Evolutionary conservation across 1,140 invertebrate genomes (phyloP), one percentile per base, ranked within the genome.

Genomic region (Conus ventricosus): DNA sequence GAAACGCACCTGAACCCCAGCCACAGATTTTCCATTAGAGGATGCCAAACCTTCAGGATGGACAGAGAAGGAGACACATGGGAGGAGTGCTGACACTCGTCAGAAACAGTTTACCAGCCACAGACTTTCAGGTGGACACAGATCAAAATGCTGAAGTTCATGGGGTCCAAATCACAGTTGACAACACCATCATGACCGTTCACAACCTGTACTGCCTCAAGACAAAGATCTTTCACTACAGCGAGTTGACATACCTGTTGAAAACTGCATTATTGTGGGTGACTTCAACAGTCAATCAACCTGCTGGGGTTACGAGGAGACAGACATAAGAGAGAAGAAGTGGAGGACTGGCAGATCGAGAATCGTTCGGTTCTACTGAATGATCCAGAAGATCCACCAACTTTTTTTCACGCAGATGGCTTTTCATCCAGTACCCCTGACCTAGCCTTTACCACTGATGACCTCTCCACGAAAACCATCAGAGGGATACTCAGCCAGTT

Each of bases 211-310:
- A 88, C 78, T 63, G 78, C 80, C 87, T 20, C 23, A 7, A 5
- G 81, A 88, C 78, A 88, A 84, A 53, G 54, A 63, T 8, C 55
- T 88, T 4, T 60, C 78, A 4, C 39, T 39, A 39, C 3, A 39
- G 39, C 39, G 39, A 39, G 39, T 39, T 39, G 39, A 84, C 6
- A 25, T 82, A 17, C 67, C 11, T 17, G 20, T 20, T 5, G 63
- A 51, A 8, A 71, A 85, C 23, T 89, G 54, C n/a, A 7, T 89
- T 5, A 82, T 87, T 13, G 54, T 87, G 25, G 88, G 78, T 27
- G 88, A 89, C 78, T 71, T 89, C 84, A 89, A 86, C 88, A 89
- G 60, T 63, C 60, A 63, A 8, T 67, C 84, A 89, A 7, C 86
- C 88, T 23, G 13, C 11, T 89, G 85, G 85, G 78, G 88, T 8